Conservation (phyloP, 2,888 invertebrate species). For the Unio delphinus region DNA sequence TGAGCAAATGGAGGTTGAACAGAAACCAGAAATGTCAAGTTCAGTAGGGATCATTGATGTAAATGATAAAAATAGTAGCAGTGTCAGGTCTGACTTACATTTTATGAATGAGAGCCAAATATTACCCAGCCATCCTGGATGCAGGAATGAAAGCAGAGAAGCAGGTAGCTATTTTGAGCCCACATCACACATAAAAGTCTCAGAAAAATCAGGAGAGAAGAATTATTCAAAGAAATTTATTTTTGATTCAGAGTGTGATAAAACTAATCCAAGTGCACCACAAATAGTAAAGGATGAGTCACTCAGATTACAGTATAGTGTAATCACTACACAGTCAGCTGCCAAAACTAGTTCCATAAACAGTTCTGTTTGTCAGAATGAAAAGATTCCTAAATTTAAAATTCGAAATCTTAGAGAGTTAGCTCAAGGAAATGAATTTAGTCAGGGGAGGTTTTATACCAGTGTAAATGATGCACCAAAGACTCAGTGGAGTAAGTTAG, state of each 20-base stretch:
- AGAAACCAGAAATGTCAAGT: too few relatives aligned
- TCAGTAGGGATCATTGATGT: too few relatives aligned
- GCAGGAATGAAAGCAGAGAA: too few relatives aligned
- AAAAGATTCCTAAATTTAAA: constrained; percentile 31
- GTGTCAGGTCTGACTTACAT: too few relatives aligned
- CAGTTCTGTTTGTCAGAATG: neutral
- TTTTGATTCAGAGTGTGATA: neutral
- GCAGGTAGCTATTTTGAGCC: too few relatives aligned
- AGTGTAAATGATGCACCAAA: too few relatives aligned
- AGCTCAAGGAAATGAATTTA: constrained; percentile 58
- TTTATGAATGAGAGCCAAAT: too few relatives aligned
- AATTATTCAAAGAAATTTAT: neutral
- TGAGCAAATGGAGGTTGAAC: too few relatives aligned
- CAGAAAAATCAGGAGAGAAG: neutral
- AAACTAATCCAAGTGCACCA: neutral
- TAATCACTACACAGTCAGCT: neutral
- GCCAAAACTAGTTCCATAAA: neutral
- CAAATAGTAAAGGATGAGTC: neutral
- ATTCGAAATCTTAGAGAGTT: constrained; percentile 51
- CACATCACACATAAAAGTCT: neutral
- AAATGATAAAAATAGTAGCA: too few relatives aligned
- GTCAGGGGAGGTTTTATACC: constrained; percentile 40
- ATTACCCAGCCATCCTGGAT: too few relatives aligned
- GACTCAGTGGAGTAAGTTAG: too few relatives aligned
- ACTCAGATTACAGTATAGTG: neutral